phyloP scores from a whole-genome alignment of 2,888 invertebrate genomes.

The Scelioninae gen. 1 region DNA sequence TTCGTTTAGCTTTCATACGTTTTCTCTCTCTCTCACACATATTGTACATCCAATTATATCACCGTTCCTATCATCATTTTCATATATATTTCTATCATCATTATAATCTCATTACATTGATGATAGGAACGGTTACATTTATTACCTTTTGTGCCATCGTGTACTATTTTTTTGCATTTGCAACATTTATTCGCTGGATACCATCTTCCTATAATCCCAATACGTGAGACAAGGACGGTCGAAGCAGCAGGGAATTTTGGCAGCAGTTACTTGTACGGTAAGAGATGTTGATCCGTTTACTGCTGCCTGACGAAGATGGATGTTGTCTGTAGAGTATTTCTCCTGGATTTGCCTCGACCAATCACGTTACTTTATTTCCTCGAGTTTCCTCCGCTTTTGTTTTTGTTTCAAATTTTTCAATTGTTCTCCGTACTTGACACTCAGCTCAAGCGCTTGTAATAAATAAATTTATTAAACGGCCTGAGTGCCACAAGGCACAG shows the following conservation, averaged over 20 bases:
- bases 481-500: too few species aligned
- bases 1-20: background rate
- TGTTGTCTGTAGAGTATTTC: background rate
- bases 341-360: background rate
- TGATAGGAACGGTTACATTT: conserved; percentile 34
- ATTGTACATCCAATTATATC: conserved; percentile 8
- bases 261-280: background rate
- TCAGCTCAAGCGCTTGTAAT: background rate
- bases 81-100: conserved; percentile 7
- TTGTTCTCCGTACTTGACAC: background rate
- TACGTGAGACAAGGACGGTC: background rate
- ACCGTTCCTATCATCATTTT: conserved; percentile 28
- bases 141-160: conserved; percentile 18
- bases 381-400: background rate
- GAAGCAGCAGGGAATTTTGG: background rate
- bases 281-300: background rate
- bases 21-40: background rate
- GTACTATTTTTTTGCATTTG: conserved; percentile 19
- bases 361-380: background rate
- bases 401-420: background rate
- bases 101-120: conserved; percentile 26
- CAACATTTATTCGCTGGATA: conserved; percentile 7
- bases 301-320: background rate
- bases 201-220: background rate
- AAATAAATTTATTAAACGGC: background rate